Evolutionary conservation across 2,888 invertebrate genomes (phyloP), one percentile per base, ranked within the genome.

Genomic region (Nemoura dubitans): DNA sequence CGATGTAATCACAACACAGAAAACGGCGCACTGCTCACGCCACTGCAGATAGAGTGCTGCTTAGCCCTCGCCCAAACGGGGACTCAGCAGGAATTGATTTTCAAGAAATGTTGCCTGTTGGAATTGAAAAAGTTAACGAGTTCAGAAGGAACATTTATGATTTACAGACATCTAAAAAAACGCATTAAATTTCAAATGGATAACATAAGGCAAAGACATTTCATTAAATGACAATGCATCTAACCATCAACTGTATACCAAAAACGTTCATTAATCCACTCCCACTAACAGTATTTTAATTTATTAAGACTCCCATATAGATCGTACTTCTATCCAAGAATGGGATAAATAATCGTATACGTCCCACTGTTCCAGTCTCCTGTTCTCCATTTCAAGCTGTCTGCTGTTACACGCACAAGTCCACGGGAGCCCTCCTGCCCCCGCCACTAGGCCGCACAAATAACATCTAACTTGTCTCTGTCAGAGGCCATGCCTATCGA

Each of bases 391-490:
- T n/a, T 59, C 3, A 59, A 59, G 21, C 59, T 21, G 21, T 59
- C 59, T 59, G 16, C 59, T 59, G 10, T 59, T 59, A 59, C 59
- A 59, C 59, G 59, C 59, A 59, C 59, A 7, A 10, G 59, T 59
- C 59, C 21, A 10, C 16, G 59, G 21, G 16, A 21, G 59, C 59
- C 59, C 59, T 14, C 59, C 59, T 14, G 16, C 59, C 36, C 36
- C 36, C 36, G 5, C 36, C 36, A n/a, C 6, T 5, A 77, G 21
- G 77, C 26, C 29, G 30, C 5, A 7, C 14, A 29, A 81, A 81
- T 81, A 30, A 30, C 28, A 81, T 81, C 30, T 30, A 28, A 81
- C 81, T 30, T 81, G 81, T 81, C 81, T 30, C 29, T 81, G 81
- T 81, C 81, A 81, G 81, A 7, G 81, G 6, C 7, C 30, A 30